Conservation (phyloP, 2,888 invertebrate genomes). For the Osmoderma eremita region DNA sequence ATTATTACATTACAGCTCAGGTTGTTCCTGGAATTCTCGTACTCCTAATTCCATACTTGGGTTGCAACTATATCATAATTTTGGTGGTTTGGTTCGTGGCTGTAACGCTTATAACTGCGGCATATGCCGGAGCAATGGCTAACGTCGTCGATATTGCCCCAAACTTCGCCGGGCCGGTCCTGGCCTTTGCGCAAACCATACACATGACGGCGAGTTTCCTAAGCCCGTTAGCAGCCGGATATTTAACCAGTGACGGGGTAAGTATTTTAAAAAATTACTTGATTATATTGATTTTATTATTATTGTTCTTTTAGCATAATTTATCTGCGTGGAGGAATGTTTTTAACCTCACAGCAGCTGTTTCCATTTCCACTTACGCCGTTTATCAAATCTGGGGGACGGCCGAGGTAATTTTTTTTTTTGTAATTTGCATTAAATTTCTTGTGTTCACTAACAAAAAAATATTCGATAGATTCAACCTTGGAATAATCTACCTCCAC, state of each 20-base stretch:
- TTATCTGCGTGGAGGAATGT: slow-evolving; percentile 72
- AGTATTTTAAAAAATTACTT: slow-evolving; percentile 50
- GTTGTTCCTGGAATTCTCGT: slow-evolving; percentile 75
- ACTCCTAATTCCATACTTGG: slow-evolving; percentile 72
- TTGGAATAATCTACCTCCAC: slow-evolving; percentile 65
- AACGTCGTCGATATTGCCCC: slow-evolving; percentile 82
- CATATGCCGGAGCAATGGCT: slow-evolving; percentile 80
- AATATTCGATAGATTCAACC: slow-evolving; percentile 60
- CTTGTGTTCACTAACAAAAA: not conserved
- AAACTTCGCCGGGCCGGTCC: slow-evolving; percentile 78
- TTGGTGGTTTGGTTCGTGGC: slow-evolving; percentile 75
- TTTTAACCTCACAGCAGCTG: slow-evolving; percentile 71
- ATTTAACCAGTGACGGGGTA: slow-evolving; percentile 70
- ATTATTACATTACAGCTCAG: slow-evolving; percentile 66
- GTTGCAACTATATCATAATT: slow-evolving; percentile 69
- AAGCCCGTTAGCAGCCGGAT: slow-evolving; percentile 73
- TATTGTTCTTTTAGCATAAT: slow-evolving; percentile 53
- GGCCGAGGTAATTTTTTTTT: slow-evolving; percentile 65
- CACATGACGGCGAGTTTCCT: slow-evolving; percentile 80
- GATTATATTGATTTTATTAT: slow-evolving; percentile 2
- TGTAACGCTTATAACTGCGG: slow-evolving; percentile 76
- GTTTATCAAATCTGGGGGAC: slow-evolving; percentile 76
- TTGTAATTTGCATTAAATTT: not conserved
- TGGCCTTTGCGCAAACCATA: slow-evolving; percentile 81
- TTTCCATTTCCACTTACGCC: slow-evolving; percentile 71